These are phyloP conservation scores for Eilema griseolum DNA, from an alignment of 2,888 invertebrate genomes.

Conservation along the genomic window DNA sequence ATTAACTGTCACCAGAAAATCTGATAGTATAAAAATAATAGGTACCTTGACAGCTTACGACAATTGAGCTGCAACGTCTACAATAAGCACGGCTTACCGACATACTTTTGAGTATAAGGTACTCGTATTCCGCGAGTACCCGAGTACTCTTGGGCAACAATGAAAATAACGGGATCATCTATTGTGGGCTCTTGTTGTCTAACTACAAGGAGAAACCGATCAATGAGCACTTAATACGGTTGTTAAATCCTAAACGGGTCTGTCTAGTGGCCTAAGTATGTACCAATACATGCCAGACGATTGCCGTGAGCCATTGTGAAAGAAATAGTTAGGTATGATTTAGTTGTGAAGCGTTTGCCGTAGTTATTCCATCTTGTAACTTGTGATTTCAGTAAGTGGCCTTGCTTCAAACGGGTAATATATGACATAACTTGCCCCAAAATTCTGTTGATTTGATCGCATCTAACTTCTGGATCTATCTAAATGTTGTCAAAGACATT, in stretches of 20 bases:
- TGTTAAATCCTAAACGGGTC: not conserved
- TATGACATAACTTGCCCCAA: not conserved
- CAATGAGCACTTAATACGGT: not conserved
- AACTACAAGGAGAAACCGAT: not conserved
- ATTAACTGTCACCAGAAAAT: not conserved
- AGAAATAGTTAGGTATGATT: slow-evolving; percentile 2
- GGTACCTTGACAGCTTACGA: not conserved
- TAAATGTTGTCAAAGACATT: too few species aligned
- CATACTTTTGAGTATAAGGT: slow-evolving; percentile 27
- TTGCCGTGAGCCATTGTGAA: not conserved
- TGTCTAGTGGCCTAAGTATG: not conserved
- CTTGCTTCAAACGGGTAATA: not conserved
- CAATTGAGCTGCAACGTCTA: slow-evolving; percentile 6
- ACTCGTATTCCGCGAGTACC: slow-evolving; percentile 1
- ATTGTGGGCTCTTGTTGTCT: slow-evolving; percentile 19
- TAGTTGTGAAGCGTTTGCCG: not conserved
- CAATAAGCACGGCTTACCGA: slow-evolving; percentile 22
- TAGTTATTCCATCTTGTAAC: not conserved
- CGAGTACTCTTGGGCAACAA: slow-evolving; percentile 28
- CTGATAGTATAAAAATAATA: too few species aligned
- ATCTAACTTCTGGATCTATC: not conserved
- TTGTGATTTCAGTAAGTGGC: not conserved
- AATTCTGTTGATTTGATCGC: not conserved
- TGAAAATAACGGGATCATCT: slow-evolving; percentile 6
- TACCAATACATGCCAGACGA: not conserved